Evolutionary conservation across 2,113 vertebrate genomes (phyloP), one percentile per base, ranked within the genome.

Genomic region (Orthonyx spaldingii): DNA sequence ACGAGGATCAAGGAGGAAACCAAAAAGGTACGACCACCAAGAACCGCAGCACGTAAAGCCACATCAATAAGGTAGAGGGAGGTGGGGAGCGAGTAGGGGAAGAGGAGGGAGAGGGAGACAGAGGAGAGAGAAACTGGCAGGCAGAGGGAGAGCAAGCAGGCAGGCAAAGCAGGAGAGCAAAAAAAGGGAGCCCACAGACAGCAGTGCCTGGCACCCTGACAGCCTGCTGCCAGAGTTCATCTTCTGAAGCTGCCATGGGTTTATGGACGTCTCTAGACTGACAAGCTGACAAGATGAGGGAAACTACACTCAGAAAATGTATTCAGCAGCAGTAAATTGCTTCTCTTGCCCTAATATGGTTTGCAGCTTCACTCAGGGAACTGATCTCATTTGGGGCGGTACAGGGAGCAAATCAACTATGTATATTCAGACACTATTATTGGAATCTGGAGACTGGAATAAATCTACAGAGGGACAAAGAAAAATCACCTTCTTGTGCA

Each of bases 241-340:
- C 81, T 94, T 90, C 52, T 52, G 55, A 93, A 79, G 69, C 87
- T 89, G 95, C 82, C 87, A 86, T 3, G 5, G 74, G 57, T 91
- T 95, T 95, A 89, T 39, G 57, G 87, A 91, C 87, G 85, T 72
- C 80, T 94, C 71, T 84, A 94, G 84, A 93, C 57, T 87, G 92
- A 95, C 87, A 86, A 84, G 76, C 39, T 88, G 86, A 92, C 89
- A 89, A 84, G 91, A 55, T 17, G 41, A 94, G 52, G 83, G 69
- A 89, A 94, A 49, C 69, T 68, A 91, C 84, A 20, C 84, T 78
- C 49, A 33, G 86, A 50, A 79, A 92, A 93, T 77, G 50, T 53
- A 95, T 80, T 93, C 88, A 76, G 74, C 59, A 76, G 90, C 69
- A 91, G 44, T 39, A 89, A 93, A 93, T 77, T 90, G 90, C 75